Evolutionary conservation across 2,888 invertebrate genomes (phyloP), one percentile per base, ranked within the genome.

Genomic region (Eupithecia subumbrata): DNA sequence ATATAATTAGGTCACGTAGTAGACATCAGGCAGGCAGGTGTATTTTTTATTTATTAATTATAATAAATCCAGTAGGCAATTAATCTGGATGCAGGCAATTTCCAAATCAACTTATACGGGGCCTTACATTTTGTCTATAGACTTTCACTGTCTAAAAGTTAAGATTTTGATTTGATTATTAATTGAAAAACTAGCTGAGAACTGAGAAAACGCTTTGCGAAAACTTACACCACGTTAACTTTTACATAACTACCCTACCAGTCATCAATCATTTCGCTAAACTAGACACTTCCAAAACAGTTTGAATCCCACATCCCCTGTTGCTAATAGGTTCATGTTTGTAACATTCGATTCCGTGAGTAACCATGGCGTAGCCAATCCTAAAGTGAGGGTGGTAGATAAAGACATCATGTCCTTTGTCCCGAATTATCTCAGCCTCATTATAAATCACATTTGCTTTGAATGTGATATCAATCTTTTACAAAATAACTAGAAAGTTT

Each of bases 291-390:
- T 22, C 30, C 43, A 71, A 76, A 77, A 75, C 71, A 5, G 77
- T 73, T 74, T 76, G 72, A 78, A 80, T 81, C 78, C 80, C 79
- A 81, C 76, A 80, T 73, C 56, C 83, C 81, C 81, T 79, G 71
- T 82, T 77, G 80, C 82, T 85, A 84, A 84, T 83, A 83, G 82
- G 79, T 84, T 78, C 77, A 82, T 77, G 78, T 81, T 78, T 80
- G 73, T 77, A 80, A 72, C 79, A 82, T 80, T 84, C 78, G 81
- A 80, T 82, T 82, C 84, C 81, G 81, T 89, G 90, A 90, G 87
- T 79, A 84, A 82, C 83, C 89, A 82, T 86, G 82, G 87, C 88
- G 84, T 84, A 79, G 76, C 88, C 78, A 89, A 91, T 89, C 80
- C 78, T 80, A 77, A 82, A 80, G 81, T 78, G 76, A 83, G 90